A percentile compares a stretch with the other conserved stretches of the same genome.
Conservation (phyloP, 1,140 invertebrate species). For the Yoshiicerus persimilis region DNA sequence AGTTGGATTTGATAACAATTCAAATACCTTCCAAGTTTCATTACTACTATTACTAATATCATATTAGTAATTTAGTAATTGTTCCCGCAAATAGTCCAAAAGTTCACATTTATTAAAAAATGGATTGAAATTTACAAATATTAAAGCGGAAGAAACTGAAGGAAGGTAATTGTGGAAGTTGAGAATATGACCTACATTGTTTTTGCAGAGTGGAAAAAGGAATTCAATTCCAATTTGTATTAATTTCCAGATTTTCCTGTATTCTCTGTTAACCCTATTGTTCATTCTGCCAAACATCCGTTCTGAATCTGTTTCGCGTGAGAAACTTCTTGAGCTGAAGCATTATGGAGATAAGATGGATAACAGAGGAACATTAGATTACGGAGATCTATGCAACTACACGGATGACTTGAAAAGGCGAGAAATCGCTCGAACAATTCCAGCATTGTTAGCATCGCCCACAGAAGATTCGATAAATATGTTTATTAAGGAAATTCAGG, state of each 20-base stretch:
- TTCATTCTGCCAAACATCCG: neutral
- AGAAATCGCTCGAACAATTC: neutral
- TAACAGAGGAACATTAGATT: neutral
- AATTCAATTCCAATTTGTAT: neutral
- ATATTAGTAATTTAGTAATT: too few relatives aligned
- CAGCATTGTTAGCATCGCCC: neutral
- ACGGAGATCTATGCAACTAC: neutral
- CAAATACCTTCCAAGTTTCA: neutral
- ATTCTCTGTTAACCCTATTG: neutral
- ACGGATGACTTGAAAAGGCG: neutral
- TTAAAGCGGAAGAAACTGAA: too few relatives aligned
- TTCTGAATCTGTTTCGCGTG: neutral
- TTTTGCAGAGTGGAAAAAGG: too few relatives aligned
- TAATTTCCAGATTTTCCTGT: neutral
- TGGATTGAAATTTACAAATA: too few relatives aligned
- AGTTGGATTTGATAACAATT: neutral
- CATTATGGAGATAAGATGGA: neutral
- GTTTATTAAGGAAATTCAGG: neutral
- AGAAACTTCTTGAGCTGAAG: neutral
- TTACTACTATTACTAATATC: too few relatives aligned
- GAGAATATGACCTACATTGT: too few relatives aligned
- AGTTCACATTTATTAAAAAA: too few relatives aligned
- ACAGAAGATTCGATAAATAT: neutral
- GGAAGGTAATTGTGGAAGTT: too few relatives aligned
- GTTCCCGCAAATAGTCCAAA: neutral